Base-by-base conservation (phyloP, 92 coral and sea anemone genomes). In the Bergia puertoricense region DNA sequence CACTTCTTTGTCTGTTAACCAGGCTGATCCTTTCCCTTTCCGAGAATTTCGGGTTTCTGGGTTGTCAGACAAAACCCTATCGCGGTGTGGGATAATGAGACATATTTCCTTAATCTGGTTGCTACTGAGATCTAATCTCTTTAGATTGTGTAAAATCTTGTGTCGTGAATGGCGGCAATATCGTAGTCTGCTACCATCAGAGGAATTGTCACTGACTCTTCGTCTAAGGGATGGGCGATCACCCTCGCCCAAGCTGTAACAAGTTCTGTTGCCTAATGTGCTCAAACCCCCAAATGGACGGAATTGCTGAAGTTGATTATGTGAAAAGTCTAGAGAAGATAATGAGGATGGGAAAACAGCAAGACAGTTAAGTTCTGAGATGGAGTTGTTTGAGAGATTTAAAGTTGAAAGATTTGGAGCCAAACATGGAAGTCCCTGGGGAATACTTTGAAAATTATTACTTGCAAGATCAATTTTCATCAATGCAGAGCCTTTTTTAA, bases 101-200 rank as follows among this genome's bases (percentile, higher is more conserved):
- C 91, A 86, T 9, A 97, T 80, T 41, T 94, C 98, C 45, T 59
- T 88, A 48, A 97, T 91, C 23, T 72, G 88, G 90, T 97, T 97
- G 86, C 90, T 91, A 81, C 94, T 94, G 22, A 97, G 90, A 75
- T 97, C 99, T 48, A 97, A 89, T 30, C 99, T 90, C 89, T 95
- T 97, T 74, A 97, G 86, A 23, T 95, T 89, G n/a, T 92, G 91
- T 45, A 97, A 81, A 15, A 66, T 87, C 54, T 91, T 89, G 81
- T 97, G 99, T 39, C 95, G 92, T 22, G 94, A 82, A 88, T 97
- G 99, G 42, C 98, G 95, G 77, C 99, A 97, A 37, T 86, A 91
- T 71, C 95, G 91, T 42, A 84, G 91, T 59, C 85, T 94, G 30
- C 80, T 86, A 3, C 90, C 75, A 73, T 89, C 88, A 22, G 86